These are phyloP conservation scores for Sardinella longiceps DNA, from an alignment of 2,797 vertebrate genomes.

Conservation along the genomic window DNA sequence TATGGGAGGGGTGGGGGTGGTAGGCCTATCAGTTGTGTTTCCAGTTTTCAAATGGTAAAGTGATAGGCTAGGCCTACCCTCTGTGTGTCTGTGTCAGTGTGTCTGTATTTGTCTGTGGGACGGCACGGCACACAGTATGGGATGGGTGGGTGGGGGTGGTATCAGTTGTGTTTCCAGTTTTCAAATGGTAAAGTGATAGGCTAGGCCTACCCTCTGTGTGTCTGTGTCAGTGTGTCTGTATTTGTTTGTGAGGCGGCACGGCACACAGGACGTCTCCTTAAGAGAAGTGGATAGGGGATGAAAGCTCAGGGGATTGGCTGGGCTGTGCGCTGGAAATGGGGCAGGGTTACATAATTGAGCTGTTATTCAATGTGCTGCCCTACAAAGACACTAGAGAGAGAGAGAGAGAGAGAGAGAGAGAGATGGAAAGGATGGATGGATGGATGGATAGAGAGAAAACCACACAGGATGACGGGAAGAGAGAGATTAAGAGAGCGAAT, in stretches of 20 bases:
- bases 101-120: conserved; percentile 51
- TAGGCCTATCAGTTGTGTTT: neutral
- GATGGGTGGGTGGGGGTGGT: neutral
- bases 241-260: conserved; percentile 52
- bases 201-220: neutral
- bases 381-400: neutral
- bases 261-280: neutral
- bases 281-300: conserved; percentile 27
- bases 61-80: no score
- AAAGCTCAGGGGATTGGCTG: conserved; percentile 54
- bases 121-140: neutral
- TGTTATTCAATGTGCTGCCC: conserved; percentile 42
- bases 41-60: neutral
- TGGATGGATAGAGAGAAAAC: neutral
- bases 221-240: conserved; percentile 29
- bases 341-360: conserved; percentile 62
- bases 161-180: neutral
- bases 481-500: no score
- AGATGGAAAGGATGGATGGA: neutral
- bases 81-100: neutral
- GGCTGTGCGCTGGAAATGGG: conserved; percentile 50
- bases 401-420: neutral
- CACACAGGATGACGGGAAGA: no score
- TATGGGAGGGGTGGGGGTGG: no score
- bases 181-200: neutral